Conservation (phyloP, 2,797 vertebrate genomes). For the Calcarius lapponicus region DNA sequence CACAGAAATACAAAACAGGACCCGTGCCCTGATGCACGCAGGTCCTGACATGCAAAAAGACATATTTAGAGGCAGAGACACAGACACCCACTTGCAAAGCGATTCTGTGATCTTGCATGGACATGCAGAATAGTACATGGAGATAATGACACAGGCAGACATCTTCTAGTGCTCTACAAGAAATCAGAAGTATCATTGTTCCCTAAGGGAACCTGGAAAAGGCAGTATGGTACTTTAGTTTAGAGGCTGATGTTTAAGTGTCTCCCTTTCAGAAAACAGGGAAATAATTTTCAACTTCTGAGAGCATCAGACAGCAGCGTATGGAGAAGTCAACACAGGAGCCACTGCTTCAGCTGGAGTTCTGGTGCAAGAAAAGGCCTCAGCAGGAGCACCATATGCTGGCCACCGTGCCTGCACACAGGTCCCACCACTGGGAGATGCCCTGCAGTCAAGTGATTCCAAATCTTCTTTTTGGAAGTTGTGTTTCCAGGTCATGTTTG, state of each 20-base stretch:
- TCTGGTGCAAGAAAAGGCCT: background rate
- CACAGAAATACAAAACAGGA: background rate
- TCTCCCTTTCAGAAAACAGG: background rate
- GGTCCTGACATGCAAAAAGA: background rate
- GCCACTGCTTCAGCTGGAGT: background rate
- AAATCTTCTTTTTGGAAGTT: background rate
- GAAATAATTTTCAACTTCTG: background rate
- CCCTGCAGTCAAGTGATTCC: background rate
- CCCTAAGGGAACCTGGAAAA: background rate
- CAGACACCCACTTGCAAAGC: background rate
- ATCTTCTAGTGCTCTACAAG: background rate
- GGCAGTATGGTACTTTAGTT: background rate
- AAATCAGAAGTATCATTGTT: background rate
- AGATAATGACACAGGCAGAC: background rate
- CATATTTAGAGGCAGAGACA: background rate
- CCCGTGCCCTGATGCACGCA: background rate
- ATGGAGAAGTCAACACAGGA: background rate
- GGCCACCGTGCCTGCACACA: background rate
- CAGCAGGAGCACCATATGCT: background rate
- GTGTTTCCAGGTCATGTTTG: background rate
- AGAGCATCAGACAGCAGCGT: background rate
- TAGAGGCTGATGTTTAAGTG: background rate
- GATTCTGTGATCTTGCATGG: background rate
- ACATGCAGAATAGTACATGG: background rate
- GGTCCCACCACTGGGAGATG: background rate